These are phyloP conservation scores for Gila orcuttii DNA, from an alignment of 2,113 vertebrate genomes.

Conservation along the genomic window DNA sequence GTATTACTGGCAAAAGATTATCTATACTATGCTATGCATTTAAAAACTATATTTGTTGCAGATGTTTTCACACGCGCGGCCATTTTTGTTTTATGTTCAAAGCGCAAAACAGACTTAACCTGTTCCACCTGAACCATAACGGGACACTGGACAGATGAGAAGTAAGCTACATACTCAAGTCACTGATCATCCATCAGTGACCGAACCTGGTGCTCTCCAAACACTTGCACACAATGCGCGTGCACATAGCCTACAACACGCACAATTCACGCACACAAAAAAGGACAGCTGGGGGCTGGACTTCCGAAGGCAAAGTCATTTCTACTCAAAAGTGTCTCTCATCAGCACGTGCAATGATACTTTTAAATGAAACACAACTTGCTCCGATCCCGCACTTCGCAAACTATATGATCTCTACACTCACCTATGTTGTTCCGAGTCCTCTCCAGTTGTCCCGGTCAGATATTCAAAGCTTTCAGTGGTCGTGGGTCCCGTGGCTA, in stretches of 20 bases:
- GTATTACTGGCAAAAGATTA: neutral
- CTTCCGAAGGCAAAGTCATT: slow-evolving; percentile 39
- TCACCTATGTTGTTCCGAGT: slow-evolving; percentile 64
- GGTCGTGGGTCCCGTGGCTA: slow-evolving; percentile 72
- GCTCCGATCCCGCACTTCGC: neutral
- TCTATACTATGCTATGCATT: neutral
- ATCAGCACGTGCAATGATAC: neutral
- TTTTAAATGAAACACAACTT: slow-evolving; percentile 30
- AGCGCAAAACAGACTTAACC: slow-evolving; percentile 33
- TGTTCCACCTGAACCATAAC: neutral
- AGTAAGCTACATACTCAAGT: neutral
- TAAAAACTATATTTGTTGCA: slow-evolving; percentile 26
- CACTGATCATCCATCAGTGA: neutral
- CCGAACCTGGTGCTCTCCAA: neutral
- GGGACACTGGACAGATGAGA: neutral
- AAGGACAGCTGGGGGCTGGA: slow-evolving; percentile 22
- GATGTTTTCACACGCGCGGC: slow-evolving; percentile 70
- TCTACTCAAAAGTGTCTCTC: slow-evolving; percentile 22
- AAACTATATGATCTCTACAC: slow-evolving; percentile 28
- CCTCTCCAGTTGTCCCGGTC: slow-evolving; percentile 64
- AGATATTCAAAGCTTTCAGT: slow-evolving; percentile 67
- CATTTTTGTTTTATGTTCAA: slow-evolving; percentile 72
- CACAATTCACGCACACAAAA: slow-evolving; percentile 1
- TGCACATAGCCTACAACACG: neutral
- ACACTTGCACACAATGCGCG: neutral